Conservation (phyloP, 2,797 vertebrate species). For the Pseudochirops cupreus region DNA sequence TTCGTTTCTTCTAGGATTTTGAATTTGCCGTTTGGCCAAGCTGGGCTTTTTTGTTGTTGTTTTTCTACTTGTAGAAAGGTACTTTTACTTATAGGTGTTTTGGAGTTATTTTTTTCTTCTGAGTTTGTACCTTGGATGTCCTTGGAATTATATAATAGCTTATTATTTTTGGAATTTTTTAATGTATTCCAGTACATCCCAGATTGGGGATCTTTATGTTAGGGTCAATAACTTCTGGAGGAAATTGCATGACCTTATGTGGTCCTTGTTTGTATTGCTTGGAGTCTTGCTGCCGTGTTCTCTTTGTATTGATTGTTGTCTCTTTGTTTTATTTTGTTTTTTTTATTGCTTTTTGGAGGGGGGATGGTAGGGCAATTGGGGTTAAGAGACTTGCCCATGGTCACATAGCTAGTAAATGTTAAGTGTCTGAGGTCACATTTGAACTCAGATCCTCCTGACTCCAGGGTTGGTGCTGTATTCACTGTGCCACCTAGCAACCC, state of each 20-base stretch:
- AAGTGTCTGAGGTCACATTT: too few species aligned
- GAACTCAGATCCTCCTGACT: too few species aligned
- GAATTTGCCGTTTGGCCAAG: background rate
- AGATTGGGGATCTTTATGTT: background rate
- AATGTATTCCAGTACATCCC: background rate
- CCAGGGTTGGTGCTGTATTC: too few species aligned
- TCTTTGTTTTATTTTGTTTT: too few species aligned
- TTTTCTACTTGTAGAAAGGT: background rate
- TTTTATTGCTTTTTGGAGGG: too few species aligned
- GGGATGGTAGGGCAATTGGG: too few species aligned
- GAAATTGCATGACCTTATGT: too few species aligned
- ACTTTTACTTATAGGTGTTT: background rate
- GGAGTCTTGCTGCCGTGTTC: too few species aligned
- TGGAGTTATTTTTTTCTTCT: background rate
- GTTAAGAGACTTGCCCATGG: too few species aligned
- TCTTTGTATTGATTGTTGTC: background rate
- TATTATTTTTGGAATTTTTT: background rate
- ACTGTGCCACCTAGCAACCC: too few species aligned
- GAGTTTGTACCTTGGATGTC: background rate
- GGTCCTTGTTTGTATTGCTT: background rate
- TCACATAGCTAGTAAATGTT: too few species aligned
- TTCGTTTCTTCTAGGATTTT: background rate
- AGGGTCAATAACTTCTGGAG: background rate
- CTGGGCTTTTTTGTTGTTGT: background rate
- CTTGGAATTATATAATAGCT: background rate